Base-by-base conservation (phyloP, 2,113 vertebrate species). In the Anoplopoma fimbria region DNA sequence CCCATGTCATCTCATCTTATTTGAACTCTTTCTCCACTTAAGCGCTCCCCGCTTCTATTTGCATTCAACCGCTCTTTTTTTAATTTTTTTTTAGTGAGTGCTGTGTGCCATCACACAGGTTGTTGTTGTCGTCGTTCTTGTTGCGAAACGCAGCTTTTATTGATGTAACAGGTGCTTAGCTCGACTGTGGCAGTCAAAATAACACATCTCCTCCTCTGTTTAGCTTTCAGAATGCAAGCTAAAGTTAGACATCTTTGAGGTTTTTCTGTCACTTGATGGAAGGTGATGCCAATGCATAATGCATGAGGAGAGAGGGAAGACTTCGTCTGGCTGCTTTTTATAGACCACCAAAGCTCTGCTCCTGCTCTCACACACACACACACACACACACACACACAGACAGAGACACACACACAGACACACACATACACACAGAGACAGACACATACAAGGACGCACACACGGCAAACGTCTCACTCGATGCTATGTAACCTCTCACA, bases 211-310 rank as follows among this genome's bases (percentile, higher is more conserved):
- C 87, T 79, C 73, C 78, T 81, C 79, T 92, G 89, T 93, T 92
- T 91, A 88, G 89, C 92, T 93, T 93, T 92, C 90, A 92, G 89
- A 91, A 88, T 89, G 82, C 85, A 81, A 87, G 93, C 95, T 95
- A 95, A 96, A 97, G 95, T 97, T 97, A 96, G 97, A 96, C 94
- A 95, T 95, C 92, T 96, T 96, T 95, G 97, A 97, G 96, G 97
- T 97, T 97, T 96, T 92, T 92, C 92, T 96, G 95, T 95, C 96
- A 95, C 95, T 96, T 95, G 96, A 96, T 96, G 96, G 96, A 96
- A 95, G 95, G 95, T 95, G 95, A 95, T 95, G 93, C 93, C 95
- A 86, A 97, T 99, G 98, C 97, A 99, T 99, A 98, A 99, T 99
- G 97, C 97, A 99, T 98, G 95, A 96, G 95, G 92, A 95, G 95